Conservation (phyloP, 35 echinoderm and acorn worm genomes). For the Apostichopus californicus region DNA sequence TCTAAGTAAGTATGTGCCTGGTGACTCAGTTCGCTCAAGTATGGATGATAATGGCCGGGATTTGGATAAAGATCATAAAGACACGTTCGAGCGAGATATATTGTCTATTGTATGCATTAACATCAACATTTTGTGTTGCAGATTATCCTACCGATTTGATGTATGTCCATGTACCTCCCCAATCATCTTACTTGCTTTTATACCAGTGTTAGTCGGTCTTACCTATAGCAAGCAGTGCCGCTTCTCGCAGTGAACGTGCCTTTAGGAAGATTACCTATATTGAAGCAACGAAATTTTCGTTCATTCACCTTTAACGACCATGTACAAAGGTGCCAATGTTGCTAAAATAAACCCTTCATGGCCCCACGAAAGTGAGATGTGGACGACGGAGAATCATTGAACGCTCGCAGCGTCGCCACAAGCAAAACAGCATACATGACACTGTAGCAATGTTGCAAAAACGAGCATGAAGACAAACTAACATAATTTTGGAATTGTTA, state of each 20-base stretch:
- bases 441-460: not conserved
- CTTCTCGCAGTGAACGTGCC: not conserved
- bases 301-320: not conserved
- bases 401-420: not conserved
- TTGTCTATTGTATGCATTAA: no score
- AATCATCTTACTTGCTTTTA: no score
- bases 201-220: not conserved
- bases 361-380: not conserved
- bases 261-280: not conserved
- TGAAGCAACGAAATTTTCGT: not conserved
- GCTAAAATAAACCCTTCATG: not conserved
- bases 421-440: not conserved
- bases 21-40: no score
- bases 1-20: no score
- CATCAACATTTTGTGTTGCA: no score
- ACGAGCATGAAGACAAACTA: not conserved
- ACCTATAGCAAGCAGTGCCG: not conserved
- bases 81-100: no score
- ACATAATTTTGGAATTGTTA: no score
- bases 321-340: not conserved
- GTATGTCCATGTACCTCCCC: not conserved
- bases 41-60: no score
- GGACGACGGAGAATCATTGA: not conserved
- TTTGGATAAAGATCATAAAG: no score
- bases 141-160: not conserved